Evolutionary conservation across 2,888 invertebrate genomes (phyloP).

Genomic region (Lasioglossum zephyrum): DNA sequence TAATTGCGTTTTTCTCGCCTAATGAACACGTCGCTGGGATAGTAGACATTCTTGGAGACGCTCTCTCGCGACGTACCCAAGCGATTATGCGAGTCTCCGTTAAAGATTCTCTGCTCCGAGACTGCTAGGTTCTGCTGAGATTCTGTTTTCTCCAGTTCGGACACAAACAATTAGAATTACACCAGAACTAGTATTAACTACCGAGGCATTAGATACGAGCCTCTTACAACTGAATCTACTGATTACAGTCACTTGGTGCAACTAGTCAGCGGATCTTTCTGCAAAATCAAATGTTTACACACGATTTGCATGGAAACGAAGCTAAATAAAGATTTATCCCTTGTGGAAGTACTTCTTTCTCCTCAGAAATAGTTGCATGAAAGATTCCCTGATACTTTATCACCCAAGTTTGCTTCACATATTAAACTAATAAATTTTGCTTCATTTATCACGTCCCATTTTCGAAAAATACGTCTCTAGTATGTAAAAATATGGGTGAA

Average conservation of each 20-base stretch:
- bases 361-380: too few relatives aligned
- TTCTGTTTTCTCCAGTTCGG: neutral
- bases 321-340: too few relatives aligned
- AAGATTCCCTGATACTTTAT: too few relatives aligned
- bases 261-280: too few relatives aligned
- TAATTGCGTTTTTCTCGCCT: slow-evolving; percentile 23
- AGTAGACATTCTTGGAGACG: neutral
- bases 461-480: too few relatives aligned
- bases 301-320: too few relatives aligned
- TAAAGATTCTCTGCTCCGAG: neutral
- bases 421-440: too few relatives aligned
- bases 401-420: too few relatives aligned
- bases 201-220: neutral
- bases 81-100: neutral
- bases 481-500: too few relatives aligned
- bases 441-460: too few relatives aligned
- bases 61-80: neutral
- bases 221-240: neutral
- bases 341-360: too few relatives aligned
- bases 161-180: neutral
- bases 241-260: neutral
- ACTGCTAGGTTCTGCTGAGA: neutral
- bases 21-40: slow-evolving; percentile 18
- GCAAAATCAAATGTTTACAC: too few relatives aligned
- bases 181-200: neutral